Percentiles rank a stretch among this genome's conserved stretches.
phyloP scores from a whole-genome alignment of 2,113 vertebrate genomes.

The Alaudala cheleensis region DNA sequence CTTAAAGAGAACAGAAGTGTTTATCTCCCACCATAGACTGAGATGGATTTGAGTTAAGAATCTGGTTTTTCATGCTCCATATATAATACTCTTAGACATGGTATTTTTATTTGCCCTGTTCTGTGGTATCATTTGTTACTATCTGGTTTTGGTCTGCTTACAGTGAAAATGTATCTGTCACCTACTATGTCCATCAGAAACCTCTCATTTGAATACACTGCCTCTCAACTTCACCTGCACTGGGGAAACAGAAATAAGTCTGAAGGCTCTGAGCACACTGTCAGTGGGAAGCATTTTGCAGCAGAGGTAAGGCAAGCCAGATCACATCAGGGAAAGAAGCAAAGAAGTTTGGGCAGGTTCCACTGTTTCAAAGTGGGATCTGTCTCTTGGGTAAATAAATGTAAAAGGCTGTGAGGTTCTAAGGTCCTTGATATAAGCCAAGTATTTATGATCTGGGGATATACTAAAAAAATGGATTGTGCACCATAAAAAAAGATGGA shows the following conservation, averaged over 20 bases:
- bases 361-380: neutral
- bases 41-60: neutral
- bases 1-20: neutral
- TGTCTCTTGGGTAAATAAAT: neutral
- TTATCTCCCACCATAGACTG: neutral
- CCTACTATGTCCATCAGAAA: conserved; percentile 81
- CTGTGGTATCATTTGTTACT: neutral
- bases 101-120: neutral
- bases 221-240: conserved; percentile 91
- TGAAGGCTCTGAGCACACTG: conserved; percentile 86
- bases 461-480: neutral
- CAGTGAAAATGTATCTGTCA: conserved; percentile 86
- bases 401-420: neutral
- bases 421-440: neutral
- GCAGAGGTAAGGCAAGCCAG: conserved; percentile 83
- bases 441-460: neutral
- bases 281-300: conserved; percentile 84
- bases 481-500: neutral
- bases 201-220: conserved; percentile 82
- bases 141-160: neutral
- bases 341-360: neutral
- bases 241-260: conserved; percentile 84
- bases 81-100: neutral
- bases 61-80: neutral
- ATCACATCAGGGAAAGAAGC: neutral